phyloP scores from a whole-genome alignment of 2,888 invertebrate species.

The Hirudinaria manillensis region DNA sequence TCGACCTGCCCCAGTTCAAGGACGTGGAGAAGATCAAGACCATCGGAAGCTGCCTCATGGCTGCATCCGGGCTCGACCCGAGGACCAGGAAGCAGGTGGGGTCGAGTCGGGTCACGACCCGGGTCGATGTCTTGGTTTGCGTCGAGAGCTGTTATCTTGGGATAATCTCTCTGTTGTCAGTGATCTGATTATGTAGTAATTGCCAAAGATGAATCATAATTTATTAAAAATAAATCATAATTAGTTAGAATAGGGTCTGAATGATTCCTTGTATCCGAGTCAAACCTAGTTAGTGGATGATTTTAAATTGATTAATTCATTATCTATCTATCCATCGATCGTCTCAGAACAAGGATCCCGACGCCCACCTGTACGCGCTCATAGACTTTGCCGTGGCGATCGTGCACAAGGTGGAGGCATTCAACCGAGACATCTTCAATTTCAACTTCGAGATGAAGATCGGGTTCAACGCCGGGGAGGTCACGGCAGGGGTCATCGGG shows the following conservation, averaged over 20 bases:
- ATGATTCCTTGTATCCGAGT: neutral
- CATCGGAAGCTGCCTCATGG: slow-evolving; percentile 91
- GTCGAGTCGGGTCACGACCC: no score
- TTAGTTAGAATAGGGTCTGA: no score
- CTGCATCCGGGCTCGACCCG: slow-evolving; percentile 87
- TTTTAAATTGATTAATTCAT: neutral
- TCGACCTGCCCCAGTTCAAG: slow-evolving; percentile 73
- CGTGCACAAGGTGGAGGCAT: slow-evolving; percentile 60
- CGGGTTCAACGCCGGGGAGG: slow-evolving; percentile 80
- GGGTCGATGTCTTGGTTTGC: no score
- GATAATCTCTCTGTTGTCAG: no score
- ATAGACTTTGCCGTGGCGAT: slow-evolving; percentile 88
- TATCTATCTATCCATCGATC: no score
- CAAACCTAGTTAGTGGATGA: neutral
- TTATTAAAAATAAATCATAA: no score
- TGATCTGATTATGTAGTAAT: no score
- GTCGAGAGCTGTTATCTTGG: no score
- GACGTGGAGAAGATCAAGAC: slow-evolving; percentile 96
- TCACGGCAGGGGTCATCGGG: slow-evolving; percentile 90
- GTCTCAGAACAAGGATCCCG: slow-evolving; percentile 62
- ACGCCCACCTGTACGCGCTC: slow-evolving; percentile 75
- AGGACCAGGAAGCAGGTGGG: slow-evolving; percentile 61
- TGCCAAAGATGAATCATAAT: no score
- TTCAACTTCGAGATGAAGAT: slow-evolving; percentile 59
- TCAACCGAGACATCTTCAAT: slow-evolving; percentile 54